Evolutionary conservation across 2,888 invertebrate genomes (phyloP), one percentile per base, ranked within the genome.

Genomic region (Pristionchus maxplancki): DNA sequence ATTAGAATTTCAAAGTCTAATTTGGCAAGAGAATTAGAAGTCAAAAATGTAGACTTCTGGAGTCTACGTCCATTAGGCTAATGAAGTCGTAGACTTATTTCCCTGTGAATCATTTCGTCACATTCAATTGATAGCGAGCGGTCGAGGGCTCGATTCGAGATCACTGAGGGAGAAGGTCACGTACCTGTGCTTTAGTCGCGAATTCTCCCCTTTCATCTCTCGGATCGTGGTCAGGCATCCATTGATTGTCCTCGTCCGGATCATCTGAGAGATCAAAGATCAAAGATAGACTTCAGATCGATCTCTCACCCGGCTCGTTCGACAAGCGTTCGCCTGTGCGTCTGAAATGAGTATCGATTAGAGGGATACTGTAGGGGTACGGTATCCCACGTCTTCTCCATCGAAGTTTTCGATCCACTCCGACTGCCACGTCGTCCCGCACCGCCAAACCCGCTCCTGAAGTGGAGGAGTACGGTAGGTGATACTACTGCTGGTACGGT

Each of bases 201-300:
- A 78, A 78, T 48, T 78, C 78, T 24, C 78, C 78, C 44, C 78
- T 78, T 40, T 78, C 44, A 48, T 78, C 78, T 15, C 78, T 24
- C 44, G 78, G 44, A 48, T 78, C 78, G 48, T 78, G 78, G 11
- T 78, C 78, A 9, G 78, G 78, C 44, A 78, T n/a, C 78, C 78
- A 78, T 28, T 78, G 78, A 48, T 78, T 48, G 11, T 78, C 78
- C 78, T 78, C 78, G 28, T 78, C 44, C n/a, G 78, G 78, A 48
- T 78, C 78, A 78, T 78, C 78, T 78, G 34, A 74, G 34, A 31
- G 34, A 62, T 62, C 62, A 62, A 28, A 31, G 64, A 34, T 31
- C 64, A 67, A 67, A 67, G 64, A 34, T 67, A 11, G 31, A 67
- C n/a, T 58, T n/a, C 24, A 58, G 58, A 67, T 9, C 62, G 6